A percentile compares a stretch with the other conserved stretches of the same genome.
These are phyloP conservation scores for Diplolepis rosae DNA, from an alignment of 2,888 invertebrate genomes.

Conservation along the genomic window DNA sequence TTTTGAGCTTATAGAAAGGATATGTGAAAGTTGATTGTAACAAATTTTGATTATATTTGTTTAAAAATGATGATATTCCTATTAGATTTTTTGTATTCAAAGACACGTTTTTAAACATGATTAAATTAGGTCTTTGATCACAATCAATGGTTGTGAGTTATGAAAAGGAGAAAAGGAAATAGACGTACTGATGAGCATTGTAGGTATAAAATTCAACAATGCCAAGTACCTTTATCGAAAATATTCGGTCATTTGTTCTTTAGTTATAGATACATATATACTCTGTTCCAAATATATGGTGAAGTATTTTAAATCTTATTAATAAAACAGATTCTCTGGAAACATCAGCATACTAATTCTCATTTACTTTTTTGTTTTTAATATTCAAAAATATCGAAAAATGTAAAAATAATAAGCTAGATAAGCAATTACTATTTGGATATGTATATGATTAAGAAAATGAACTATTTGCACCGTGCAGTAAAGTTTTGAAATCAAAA, in stretches of 20 bases:
- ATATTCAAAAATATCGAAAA: not conserved
- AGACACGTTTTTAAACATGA: not conserved
- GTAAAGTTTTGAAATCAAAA: no score
- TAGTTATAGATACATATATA: not conserved
- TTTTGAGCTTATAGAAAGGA: no score
- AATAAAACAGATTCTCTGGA: not conserved
- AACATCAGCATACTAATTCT: not conserved
- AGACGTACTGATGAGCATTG: not conserved
- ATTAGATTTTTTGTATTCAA: not conserved
- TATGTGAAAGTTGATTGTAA: no score
- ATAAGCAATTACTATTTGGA: no score
- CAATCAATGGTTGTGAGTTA: not conserved
- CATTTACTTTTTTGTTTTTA: not conserved
- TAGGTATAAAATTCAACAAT: not conserved
- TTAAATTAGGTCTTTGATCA: not conserved
- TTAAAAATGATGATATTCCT: no score
- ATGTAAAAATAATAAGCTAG: not conserved
- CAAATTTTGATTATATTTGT: no score
- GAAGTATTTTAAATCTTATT: not conserved
- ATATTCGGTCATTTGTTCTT: not conserved
- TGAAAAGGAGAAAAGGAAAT: not conserved
- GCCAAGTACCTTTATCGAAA: not conserved
- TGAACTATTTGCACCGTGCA: no score
- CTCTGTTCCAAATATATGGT: not conserved
- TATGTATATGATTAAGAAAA: no score